phyloP scores from a whole-genome alignment of 2,113 vertebrate species.

The Tachysurus fulvidraco region DNA sequence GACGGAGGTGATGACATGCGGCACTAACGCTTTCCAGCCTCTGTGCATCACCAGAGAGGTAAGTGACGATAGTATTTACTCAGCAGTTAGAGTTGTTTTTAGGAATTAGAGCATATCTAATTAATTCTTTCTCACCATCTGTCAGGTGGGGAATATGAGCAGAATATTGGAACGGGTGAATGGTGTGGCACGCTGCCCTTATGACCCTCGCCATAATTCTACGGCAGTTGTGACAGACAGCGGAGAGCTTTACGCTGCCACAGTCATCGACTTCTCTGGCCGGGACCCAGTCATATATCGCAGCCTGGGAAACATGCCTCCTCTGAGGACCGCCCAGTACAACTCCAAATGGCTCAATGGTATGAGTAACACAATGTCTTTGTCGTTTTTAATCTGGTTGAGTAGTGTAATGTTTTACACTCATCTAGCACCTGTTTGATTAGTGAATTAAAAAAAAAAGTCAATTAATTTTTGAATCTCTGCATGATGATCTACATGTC shows the following conservation, averaged over 20 bases:
- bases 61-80: constrained; percentile 20
- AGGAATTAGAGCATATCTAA: neutral
- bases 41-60: constrained; percentile 94
- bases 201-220: constrained; percentile 95
- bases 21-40: constrained; percentile 94
- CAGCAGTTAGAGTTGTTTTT: neutral
- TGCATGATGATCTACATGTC: neutral
- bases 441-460: neutral
- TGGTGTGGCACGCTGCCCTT: constrained; percentile 94
- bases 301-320: constrained; percentile 91
- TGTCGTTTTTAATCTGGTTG: neutral
- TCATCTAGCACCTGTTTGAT: neutral
- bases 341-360: constrained; percentile 99
- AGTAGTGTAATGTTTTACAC: neutral
- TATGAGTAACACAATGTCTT: constrained; percentile 58
- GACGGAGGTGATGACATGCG: constrained; percentile 93
- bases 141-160: constrained; percentile 91
- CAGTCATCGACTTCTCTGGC: constrained; percentile 97
- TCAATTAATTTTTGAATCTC: no score
- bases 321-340: constrained; percentile 94
- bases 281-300: constrained; percentile 97
- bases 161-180: constrained; percentile 89
- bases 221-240: constrained; percentile 94
- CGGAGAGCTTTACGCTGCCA: constrained; percentile 94
- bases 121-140: neutral